Evolutionary conservation across 2,113 vertebrate species (phyloP), one percentile per base, ranked within the genome.

Genomic region (Rhegmatorhina hoffmannsi): DNA sequence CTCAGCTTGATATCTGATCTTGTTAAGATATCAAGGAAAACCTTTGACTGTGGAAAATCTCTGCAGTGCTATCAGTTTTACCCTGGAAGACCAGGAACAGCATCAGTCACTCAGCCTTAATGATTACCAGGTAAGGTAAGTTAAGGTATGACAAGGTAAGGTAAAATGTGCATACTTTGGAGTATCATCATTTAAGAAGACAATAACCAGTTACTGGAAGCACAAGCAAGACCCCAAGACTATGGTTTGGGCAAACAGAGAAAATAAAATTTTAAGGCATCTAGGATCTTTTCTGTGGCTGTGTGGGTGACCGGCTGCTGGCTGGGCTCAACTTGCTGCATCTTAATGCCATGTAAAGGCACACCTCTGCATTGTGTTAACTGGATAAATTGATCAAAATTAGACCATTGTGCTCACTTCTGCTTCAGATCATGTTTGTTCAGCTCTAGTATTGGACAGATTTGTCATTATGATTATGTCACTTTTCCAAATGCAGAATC

Each of bases 321-420:
- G 5, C 38, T 3, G 2, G 5, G 4, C 13, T 88, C 19, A 53
- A 12, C 34, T 16, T 6, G 2, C 26, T 10, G 31, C 6, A 7
- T 20, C 11, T 83, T 86, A 64, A 68, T 21, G 31, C 9, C 73
- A 8, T 25, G 12, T 38, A 55, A 73, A 73, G 2, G 3, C 68
- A 60, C 4, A 60, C 4, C 1, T 64, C 38, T 64, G 8, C 8
- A 13, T 13, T 18, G n/a, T n/a, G n/a, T 53, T 56, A 23, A 20
- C 44, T 49, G n/a, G 2, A 4, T 64, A 52, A 69, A 74, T 21
- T 49, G 36, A 28, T 77, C 34, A 77, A 80, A 91, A 62, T 40
- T 4, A 46, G 14, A 26, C 10, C 7, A 14, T 52, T 74, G 5
- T 19, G 8, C 13, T 58, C 28, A 34, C 10, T 75, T 84, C 29